phyloP scores from a whole-genome alignment of 2,888 invertebrate species.

The Lepetodrilus schrolli region DNA sequence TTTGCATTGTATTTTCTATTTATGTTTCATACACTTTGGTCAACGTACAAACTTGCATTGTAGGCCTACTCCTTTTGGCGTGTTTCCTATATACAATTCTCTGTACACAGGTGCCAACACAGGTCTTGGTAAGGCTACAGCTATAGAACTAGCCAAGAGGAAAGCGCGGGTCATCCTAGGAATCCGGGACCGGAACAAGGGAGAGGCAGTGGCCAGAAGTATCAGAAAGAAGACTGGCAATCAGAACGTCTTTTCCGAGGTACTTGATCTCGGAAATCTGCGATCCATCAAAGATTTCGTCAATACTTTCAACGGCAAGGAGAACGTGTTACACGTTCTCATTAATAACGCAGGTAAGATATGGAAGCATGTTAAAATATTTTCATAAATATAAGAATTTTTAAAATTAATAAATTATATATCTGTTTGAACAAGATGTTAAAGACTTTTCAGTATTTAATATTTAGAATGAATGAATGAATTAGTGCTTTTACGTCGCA shows the following conservation, averaged over 20 bases:
- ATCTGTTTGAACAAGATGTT: too few species aligned
- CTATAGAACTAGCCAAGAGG: slow-evolving; percentile 81
- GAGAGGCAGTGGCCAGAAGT: slow-evolving; percentile 70
- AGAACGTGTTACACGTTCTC: slow-evolving; percentile 69
- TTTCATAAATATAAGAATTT: too few species aligned
- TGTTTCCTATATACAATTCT: too few species aligned
- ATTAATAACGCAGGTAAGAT: slow-evolving; percentile 75
- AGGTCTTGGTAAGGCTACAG: slow-evolving; percentile 87
- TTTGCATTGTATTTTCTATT: too few species aligned
- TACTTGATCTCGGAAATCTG: slow-evolving; percentile 70
- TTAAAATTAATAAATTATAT: too few species aligned
- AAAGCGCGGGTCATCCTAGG: slow-evolving; percentile 72
- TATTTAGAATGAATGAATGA: too few species aligned
- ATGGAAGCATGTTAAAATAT: neutral
- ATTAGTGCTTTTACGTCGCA: too few species aligned
- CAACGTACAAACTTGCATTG: too few species aligned
- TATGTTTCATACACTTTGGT: too few species aligned
- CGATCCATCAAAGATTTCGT: slow-evolving; percentile 71
- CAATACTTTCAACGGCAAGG: slow-evolving; percentile 63
- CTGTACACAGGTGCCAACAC: slow-evolving; percentile 88
- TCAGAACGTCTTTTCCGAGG: slow-evolving; percentile 66
- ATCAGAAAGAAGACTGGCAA: slow-evolving; percentile 70
- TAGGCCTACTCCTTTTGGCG: too few species aligned
- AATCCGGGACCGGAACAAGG: slow-evolving; percentile 68
- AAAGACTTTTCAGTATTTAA: too few species aligned